Conservation (phyloP, 2,888 invertebrate genomes). For the Autographa gamma region DNA sequence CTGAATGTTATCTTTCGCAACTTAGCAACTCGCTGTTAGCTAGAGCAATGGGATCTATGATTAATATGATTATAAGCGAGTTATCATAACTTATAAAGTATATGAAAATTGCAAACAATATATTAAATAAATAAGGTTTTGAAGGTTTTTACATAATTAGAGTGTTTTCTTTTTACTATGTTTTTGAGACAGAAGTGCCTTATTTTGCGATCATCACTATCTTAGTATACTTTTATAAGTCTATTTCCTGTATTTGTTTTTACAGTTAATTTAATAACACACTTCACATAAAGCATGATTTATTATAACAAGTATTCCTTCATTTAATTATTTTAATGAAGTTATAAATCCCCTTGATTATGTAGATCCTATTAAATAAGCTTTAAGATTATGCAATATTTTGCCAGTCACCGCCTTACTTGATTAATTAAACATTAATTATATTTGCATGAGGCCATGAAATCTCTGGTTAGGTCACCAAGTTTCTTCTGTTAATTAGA, state of each 20-base stretch:
- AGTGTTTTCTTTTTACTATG: no score
- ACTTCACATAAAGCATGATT: neutral
- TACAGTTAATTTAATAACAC: neutral
- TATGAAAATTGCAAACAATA: no score
- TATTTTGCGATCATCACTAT: no score
- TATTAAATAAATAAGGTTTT: no score
- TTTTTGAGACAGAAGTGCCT: no score
- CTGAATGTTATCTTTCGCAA: no score
- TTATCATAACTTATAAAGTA: no score
- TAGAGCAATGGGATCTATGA: no score
- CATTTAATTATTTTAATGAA: constrained; percentile 20
- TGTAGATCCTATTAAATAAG: constrained; percentile 24
- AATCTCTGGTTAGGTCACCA: neutral
- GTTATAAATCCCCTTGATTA: constrained; percentile 33
- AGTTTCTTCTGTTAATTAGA: neutral
- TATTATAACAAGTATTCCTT: constrained; percentile 17
- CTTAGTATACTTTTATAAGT: no score
- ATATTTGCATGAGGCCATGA: constrained; percentile 27
- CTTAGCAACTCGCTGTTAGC: no score
- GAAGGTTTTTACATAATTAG: no score
- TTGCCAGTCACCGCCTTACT: constrained; percentile 15
- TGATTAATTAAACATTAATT: constrained; percentile 28
- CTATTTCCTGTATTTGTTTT: neutral
- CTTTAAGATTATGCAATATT: constrained; percentile 32
- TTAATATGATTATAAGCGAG: no score